A percentile compares a stretch with the other conserved stretches of the same genome.
Conservation (phyloP, 2,797 vertebrate species). For the Erethizon dorsatum region DNA sequence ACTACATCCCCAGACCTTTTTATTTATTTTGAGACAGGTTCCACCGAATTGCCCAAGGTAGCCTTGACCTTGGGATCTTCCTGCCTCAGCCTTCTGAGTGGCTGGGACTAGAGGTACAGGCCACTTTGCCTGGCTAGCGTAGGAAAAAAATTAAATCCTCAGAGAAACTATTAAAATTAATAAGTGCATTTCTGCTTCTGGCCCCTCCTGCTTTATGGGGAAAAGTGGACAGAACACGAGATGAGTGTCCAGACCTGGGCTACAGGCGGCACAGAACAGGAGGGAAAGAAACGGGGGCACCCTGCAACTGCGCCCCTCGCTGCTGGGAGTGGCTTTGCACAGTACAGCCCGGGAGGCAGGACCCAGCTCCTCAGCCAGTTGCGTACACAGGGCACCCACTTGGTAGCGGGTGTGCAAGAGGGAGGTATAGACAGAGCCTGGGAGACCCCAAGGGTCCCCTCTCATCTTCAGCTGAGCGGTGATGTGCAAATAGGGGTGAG, state of each 20-base stretch:
- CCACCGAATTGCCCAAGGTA: background rate
- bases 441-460: background rate
- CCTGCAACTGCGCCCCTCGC: background rate
- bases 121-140: background rate
- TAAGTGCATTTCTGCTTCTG: conserved; percentile 59
- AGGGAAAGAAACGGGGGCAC: background rate
- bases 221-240: conserved; percentile 37
- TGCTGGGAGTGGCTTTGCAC: background rate
- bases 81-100: background rate
- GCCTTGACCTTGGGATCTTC: background rate
- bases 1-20: background rate
- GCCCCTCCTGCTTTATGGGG: background rate
- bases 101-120: background rate
- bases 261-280: background rate
- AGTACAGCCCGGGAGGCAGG: too few relatives aligned
- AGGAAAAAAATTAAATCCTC: conserved; percentile 41
- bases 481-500: background rate
- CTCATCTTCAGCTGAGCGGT: background rate
- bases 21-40: background rate
- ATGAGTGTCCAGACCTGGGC: background rate
- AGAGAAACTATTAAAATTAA: conserved; percentile 48
- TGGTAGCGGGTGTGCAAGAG: background rate
- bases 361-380: background rate
- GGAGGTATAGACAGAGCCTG: background rate
- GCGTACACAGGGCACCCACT: background rate